Percentiles rank a stretch among this genome's conserved stretches.
These are phyloP conservation scores for Melolontha melolontha DNA, from an alignment of 2,888 invertebrate genomes.

Conservation along the genomic window DNA sequence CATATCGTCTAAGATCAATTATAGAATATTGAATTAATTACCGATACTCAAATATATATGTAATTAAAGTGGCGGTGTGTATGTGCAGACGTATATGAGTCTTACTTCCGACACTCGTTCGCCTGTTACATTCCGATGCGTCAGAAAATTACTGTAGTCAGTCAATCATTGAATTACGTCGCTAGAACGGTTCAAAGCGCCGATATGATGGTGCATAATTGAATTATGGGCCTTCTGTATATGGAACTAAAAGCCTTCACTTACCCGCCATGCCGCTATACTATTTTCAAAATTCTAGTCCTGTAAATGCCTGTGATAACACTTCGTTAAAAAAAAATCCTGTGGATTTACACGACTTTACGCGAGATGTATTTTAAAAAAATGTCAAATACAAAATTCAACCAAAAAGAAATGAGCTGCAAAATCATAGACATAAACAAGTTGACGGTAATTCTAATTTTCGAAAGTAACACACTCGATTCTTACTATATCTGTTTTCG, in stretches of 20 bases:
- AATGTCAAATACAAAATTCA: too few relatives aligned
- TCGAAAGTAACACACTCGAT: too few relatives aligned
- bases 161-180: constrained; percentile 29
- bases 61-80: constrained; percentile 17
- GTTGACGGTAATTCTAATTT: too few relatives aligned
- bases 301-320: too few relatives aligned
- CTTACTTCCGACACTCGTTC: constrained; percentile 1
- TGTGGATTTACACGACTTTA: too few relatives aligned
- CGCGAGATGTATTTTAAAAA: too few relatives aligned
- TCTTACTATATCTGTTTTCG: too few relatives aligned
- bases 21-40: constrained; percentile 39
- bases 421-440: too few relatives aligned
- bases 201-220: constrained; percentile 49
- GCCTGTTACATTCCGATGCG: constrained; percentile 5
- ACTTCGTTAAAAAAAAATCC: too few relatives aligned
- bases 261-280: constrained; percentile 41
- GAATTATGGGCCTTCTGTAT: constrained; percentile 47
- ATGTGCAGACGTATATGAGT: constrained; percentile 1
- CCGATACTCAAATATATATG: constrained; percentile 38
- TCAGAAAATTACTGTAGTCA: constrained; percentile 6
- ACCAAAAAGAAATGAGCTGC: too few relatives aligned
- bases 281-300: too few relatives aligned
- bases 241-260: constrained; percentile 52
- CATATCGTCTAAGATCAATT: constrained; percentile 31
- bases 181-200: constrained; percentile 22